phyloP scores from a whole-genome alignment of 2,797 vertebrate genomes.

The Neosilurus hyrtlii region DNA sequence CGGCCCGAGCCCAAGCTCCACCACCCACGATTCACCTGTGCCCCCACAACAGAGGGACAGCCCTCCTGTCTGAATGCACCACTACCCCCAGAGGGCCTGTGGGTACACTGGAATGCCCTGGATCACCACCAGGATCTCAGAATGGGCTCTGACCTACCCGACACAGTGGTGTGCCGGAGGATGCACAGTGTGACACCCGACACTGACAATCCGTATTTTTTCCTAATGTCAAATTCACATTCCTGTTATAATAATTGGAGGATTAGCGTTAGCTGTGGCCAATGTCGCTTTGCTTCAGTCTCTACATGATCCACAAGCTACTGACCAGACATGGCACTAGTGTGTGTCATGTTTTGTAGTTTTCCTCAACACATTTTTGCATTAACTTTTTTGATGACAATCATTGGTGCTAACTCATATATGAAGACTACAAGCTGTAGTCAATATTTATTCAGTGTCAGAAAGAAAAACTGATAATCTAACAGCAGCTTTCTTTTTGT shows the following conservation, averaged over 20 bases:
- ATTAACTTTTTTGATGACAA: too few relatives aligned
- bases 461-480: conserved; percentile 1
- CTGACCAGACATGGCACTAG: background rate
- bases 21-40: too few relatives aligned
- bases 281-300: background rate
- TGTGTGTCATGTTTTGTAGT: background rate
- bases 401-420: background rate
- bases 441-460: conserved; percentile 5
- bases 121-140: too few relatives aligned
- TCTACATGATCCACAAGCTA: background rate
- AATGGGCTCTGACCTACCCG: too few relatives aligned
- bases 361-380: background rate
- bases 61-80: too few relatives aligned
- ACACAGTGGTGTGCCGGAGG: too few relatives aligned
- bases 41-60: too few relatives aligned
- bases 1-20: too few relatives aligned
- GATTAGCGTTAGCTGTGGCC: background rate
- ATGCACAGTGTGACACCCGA: too few relatives aligned
- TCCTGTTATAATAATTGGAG: background rate
- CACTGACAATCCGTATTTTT: too few relatives aligned
- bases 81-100: too few relatives aligned
- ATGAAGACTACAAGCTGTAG: background rate
- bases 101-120: too few relatives aligned
- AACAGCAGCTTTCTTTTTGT: background rate
- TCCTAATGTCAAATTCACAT: background rate